A percentile compares a stretch with the other conserved stretches of the same genome.
Evolutionary conservation across 2,888 invertebrate genomes (phyloP).

Genomic region (Oscheius sp.): DNA sequence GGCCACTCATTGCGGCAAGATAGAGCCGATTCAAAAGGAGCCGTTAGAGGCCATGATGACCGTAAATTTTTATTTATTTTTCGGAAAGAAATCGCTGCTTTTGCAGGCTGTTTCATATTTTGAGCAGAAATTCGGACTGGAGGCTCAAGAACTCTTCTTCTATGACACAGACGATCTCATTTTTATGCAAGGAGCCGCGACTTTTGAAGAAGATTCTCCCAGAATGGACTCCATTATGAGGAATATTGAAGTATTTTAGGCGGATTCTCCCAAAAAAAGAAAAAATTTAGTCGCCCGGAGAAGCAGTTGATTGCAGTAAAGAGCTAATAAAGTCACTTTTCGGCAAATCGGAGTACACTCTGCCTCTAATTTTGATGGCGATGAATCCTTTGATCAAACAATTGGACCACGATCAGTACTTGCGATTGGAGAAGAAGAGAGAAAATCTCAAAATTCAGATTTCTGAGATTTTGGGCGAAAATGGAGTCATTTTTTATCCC

Average conservation of each 20-base stretch:
- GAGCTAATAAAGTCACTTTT: background rate
- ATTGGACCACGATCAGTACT: background rate
- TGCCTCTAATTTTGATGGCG: background rate
- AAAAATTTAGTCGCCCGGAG: background rate
- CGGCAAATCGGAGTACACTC: background rate
- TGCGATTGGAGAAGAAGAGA: background rate
- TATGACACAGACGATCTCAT: background rate
- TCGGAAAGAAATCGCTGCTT: background rate
- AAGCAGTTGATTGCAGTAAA: background rate
- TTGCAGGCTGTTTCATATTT: slow-evolving; percentile 1
- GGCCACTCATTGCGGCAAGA: background rate
- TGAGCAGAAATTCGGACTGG: background rate
- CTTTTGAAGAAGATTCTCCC: background rate
- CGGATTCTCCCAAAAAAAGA: background rate
- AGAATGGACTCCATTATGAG: background rate
- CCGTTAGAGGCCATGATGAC: background rate
- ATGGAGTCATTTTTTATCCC: slow-evolving; percentile 7
- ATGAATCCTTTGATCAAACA: background rate
- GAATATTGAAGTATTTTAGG: background rate
- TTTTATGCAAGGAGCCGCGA: background rate
- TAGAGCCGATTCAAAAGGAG: background rate
- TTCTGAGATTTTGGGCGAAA: background rate
- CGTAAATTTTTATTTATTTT: background rate
- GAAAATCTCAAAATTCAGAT: background rate
- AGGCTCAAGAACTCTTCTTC: background rate